Base-by-base conservation (phyloP, 2,888 invertebrate genomes). In the Ischnura elegans region DNA sequence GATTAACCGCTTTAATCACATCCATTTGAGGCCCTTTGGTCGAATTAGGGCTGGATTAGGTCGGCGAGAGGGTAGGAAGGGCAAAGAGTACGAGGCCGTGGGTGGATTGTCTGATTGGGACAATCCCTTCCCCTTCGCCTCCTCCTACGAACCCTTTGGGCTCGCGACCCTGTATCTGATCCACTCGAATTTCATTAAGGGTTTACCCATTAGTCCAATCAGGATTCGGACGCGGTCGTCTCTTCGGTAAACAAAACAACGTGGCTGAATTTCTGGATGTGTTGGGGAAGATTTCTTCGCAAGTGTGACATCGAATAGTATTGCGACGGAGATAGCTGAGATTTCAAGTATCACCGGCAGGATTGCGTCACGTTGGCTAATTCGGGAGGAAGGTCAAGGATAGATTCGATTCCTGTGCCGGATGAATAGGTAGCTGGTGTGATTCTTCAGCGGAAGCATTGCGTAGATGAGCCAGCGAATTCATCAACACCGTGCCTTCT, bases 21-120 rank as follows among this genome's bases (percentile, higher is more conserved):
- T 76, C 76, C 76, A 76, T 76, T 76, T 76, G 76, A 76, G 76
- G 76, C 76, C 76, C 76, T 76, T 76, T 76, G 76, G 76, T 76
- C 76, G 76, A 76, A 76, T 76, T 76, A 76, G 76, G 36, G 36
- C 36, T 36, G 76, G 76, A 76, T 76, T 76, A 76, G 46, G 86
- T 10, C 43, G 46, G 46, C 43, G 16, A 42, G 45, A 10, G 87
- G 90, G 90, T 25, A 29, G 55, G 90, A 76, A 76, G 76, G 66
- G 90, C 36, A n/a, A n/a, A 29, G 87, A 36, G 47, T 36, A 45
- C 46, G 86, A n/a, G 51, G 51, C 61, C 43, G 61, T 90, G 61
- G 61, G 90, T n/a, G 90, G 61, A 43, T n/a, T 61, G 76, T 10
- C 76, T 76, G 76, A 76, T 90, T 55, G 29, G 87, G 55, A 19